Base-by-base conservation (phyloP, 2,797 vertebrate genomes). In the Nothura maculosa region DNA sequence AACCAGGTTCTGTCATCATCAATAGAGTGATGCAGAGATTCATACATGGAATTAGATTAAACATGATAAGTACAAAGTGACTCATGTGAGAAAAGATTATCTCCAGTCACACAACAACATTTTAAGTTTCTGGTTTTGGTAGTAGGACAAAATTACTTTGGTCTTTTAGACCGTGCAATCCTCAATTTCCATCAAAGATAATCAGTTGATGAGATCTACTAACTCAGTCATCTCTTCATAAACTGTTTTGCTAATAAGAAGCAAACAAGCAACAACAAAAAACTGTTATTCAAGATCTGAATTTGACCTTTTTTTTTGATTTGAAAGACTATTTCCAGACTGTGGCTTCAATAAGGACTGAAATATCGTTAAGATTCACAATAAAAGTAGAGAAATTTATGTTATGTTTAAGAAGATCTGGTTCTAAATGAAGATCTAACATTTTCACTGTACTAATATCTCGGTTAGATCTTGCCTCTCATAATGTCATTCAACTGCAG, bases 11-110 rank as follows among this genome's bases (percentile, higher is more conserved):
- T 34, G 52, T 62, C 63, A 20, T 6, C 12, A 0, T 0, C 54
- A 75, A 24, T 1, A 6, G 52, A 7, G 3, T 0, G 1, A n/a
- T 10, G 22, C 18, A 25, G 4, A 54, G 34, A 68, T 45, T 22
- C 36, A 30, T 10, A 28, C 10, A 2, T 36, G 13, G 19, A 40
- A 67, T 61, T 55, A 0, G 0, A 62, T n/a, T 52, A 50, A 22
- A 0, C 2, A 43, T 45, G 45, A 48, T 11, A 25, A 64, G 50
- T 21, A 18, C 12, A 25, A 69, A 32, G 15, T 50, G n/a, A 66
- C 0, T 3, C 16, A 45, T 5, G 19, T 3, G 48, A 57, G 64
- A 62, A 63, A 69, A 60, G 54, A 15, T 62, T 62, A 64, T 10
- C 1, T 0, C 3, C 24, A 40, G 61, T 13, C 34, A 68, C 21